These are phyloP conservation scores for Leptinotarsa peninsularis DNA, from an alignment of 2,888 invertebrate genomes.

Conservation along the genomic window DNA sequence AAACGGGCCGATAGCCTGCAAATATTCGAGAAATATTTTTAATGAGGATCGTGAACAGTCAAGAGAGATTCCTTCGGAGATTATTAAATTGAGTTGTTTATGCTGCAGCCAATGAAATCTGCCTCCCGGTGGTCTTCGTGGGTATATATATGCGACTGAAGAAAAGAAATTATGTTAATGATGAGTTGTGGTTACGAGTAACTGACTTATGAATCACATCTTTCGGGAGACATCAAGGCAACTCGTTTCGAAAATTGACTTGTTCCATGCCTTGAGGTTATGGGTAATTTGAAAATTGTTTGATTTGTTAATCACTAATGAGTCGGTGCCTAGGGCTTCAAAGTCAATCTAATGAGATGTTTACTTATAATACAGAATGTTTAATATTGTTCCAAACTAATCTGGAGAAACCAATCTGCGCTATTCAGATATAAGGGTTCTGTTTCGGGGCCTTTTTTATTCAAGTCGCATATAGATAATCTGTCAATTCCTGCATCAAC, in stretches of 20 bases:
- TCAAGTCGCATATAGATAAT: no score
- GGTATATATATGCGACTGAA: background rate
- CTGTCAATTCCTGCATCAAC: no score
- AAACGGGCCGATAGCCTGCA: conserved; percentile 12
- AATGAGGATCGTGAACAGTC: conserved; percentile 12
- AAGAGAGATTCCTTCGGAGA: conserved; percentile 2
- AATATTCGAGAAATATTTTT: conserved; percentile 18
- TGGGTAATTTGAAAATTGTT: conserved; percentile 5
- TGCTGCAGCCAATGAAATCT: background rate
- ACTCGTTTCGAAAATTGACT: conserved; percentile 10
- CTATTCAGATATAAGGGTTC: no score
- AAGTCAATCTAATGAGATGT: background rate
- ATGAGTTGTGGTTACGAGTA: background rate
- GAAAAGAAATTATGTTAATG: conserved; percentile 13
- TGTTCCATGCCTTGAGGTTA: background rate
- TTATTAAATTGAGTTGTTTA: conserved; percentile 19
- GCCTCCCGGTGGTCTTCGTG: conserved; percentile 21
- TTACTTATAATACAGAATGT: background rate
- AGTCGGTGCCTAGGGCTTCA: background rate
- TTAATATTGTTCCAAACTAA: no score
- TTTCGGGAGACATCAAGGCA: background rate
- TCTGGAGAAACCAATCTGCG: no score
- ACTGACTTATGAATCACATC: background rate
- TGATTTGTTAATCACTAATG: conserved; percentile 7
- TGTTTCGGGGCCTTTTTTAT: no score